Percentiles rank a stretch among this genome's conserved stretches.
These are phyloP conservation scores for Leucosticte australis DNA, from an alignment of 2,113 vertebrate genomes.

Conservation along the genomic window DNA sequence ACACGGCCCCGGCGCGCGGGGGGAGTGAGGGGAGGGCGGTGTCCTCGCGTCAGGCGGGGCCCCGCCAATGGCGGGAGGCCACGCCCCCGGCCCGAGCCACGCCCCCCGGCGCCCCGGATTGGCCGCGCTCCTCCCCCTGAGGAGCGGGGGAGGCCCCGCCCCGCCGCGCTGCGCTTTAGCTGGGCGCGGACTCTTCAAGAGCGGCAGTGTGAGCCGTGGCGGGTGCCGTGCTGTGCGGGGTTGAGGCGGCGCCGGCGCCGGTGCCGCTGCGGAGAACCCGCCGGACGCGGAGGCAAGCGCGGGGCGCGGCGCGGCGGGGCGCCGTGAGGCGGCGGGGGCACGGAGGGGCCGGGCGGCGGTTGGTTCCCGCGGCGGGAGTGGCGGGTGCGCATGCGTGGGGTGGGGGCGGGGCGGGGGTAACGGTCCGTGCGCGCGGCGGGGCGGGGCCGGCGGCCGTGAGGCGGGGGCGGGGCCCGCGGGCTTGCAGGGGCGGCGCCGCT, in stretches of 20 bases:
- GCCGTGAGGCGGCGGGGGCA: background rate
- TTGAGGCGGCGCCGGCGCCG: background rate
- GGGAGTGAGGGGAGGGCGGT: no score
- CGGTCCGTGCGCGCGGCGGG: no score
- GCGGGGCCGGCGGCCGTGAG: no score
- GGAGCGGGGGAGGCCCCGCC: background rate
- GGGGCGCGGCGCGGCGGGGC: background rate
- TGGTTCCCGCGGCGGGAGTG: background rate
- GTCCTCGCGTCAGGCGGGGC: background rate
- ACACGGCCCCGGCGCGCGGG: background rate
- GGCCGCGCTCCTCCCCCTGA: background rate
- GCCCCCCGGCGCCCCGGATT: background rate
- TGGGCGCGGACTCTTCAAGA: slow-evolving; percentile 32
- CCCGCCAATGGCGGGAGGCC: background rate
- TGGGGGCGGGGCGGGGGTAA: no score
- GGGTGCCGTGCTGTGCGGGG: background rate
- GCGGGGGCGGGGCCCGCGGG: no score
- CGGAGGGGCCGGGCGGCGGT: background rate
- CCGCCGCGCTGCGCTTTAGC: background rate
- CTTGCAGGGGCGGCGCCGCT: background rate
- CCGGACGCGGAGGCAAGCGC: background rate
- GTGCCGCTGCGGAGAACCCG: background rate
- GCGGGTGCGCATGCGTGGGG: background rate
- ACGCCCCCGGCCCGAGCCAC: background rate
- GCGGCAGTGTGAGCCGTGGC: background rate